Conservation (phyloP, 2,888 invertebrate genomes). For the Augiades crinisus region DNA sequence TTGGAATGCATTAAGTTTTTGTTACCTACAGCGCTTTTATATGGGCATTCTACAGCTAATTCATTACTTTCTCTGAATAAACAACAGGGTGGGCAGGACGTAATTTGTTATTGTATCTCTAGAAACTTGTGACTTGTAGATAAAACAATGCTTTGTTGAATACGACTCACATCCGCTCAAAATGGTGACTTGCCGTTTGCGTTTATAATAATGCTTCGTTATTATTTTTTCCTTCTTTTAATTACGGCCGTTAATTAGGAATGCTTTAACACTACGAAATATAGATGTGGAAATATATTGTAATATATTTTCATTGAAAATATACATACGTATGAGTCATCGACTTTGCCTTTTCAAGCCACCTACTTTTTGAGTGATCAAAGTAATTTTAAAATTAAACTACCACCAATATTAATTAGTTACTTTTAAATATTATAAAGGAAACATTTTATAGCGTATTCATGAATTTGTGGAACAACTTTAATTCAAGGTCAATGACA, state of each 20-base stretch:
- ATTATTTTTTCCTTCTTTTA: slow-evolving; percentile 21
- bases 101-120: slow-evolving; percentile 48
- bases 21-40: slow-evolving; percentile 49
- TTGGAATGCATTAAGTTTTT: slow-evolving; percentile 56
- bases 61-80: slow-evolving; percentile 45
- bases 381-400: neutral
- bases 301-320: slow-evolving; percentile 19
- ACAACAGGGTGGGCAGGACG: slow-evolving; percentile 45
- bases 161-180: slow-evolving; percentile 82
- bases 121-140: slow-evolving; percentile 39
- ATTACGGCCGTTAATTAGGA: slow-evolving; percentile 9
- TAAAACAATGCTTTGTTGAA: slow-evolving; percentile 72
- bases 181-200: slow-evolving; percentile 83
- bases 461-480: no score
- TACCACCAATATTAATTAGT: no score
- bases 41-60: slow-evolving; percentile 39
- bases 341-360: slow-evolving; percentile 27
- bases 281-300: neutral
- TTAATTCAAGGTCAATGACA: no score
- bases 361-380: slow-evolving; percentile 7
- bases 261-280: neutral
- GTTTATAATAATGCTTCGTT: slow-evolving; percentile 36
- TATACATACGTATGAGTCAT: slow-evolving; percentile 30
- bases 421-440: no score
- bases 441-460: no score